Conservation (phyloP, 1,140 invertebrate genomes). For the Wasmannia auropunctata region DNA sequence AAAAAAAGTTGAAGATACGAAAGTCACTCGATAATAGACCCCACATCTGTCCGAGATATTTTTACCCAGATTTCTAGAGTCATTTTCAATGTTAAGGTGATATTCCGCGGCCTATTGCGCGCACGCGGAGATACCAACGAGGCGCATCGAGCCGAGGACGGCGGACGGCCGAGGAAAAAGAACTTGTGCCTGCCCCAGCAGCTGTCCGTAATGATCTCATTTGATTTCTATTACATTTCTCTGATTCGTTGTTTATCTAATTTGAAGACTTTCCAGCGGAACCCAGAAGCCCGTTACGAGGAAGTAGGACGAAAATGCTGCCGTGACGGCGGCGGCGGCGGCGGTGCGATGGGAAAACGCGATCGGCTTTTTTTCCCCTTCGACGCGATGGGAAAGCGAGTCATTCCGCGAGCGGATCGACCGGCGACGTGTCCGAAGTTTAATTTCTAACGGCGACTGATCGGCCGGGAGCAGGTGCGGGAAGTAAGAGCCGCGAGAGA, state of each 20-base stretch:
- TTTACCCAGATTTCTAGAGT: slow-evolving; percentile 5
- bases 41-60: slow-evolving; percentile 26
- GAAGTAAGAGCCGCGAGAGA: slow-evolving; percentile 20
- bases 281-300: slow-evolving; percentile 11
- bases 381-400: slow-evolving; percentile 24
- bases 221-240: slow-evolving; percentile 14
- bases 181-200: neutral
- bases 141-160: neutral
- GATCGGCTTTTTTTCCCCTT: slow-evolving; percentile 35
- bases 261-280: slow-evolving; percentile 3
- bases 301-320: slow-evolving; percentile 45
- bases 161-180: neutral
- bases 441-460: slow-evolving; percentile 30
- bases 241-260: neutral
- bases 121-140: neutral
- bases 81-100: slow-evolving; percentile 46
- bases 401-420: neutral
- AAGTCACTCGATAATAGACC: neutral
- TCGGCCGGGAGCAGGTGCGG: neutral
- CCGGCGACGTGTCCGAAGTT: neutral
- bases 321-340: slow-evolving; percentile 17
- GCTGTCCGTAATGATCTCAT: neutral
- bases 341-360: slow-evolving; percentile 25
- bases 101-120: neutral
- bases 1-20: neutral